These are phyloP conservation scores for Macrobrachium rosenbergii DNA, from an alignment of 1,140 invertebrate species.

Conservation along the genomic window DNA sequence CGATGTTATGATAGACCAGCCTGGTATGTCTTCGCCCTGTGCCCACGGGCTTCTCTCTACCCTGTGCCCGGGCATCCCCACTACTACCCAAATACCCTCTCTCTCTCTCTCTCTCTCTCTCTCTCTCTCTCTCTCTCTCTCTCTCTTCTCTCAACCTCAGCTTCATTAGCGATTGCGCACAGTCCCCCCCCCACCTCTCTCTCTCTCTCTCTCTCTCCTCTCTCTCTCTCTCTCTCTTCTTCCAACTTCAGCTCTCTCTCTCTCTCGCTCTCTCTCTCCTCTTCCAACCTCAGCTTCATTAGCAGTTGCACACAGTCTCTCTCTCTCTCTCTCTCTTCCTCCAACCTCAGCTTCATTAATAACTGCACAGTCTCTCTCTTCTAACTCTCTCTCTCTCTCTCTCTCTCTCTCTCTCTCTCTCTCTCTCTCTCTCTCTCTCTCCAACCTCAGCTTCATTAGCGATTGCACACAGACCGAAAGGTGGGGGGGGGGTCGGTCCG, in stretches of 20 bases:
- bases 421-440: too few relatives aligned
- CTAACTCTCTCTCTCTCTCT: too few relatives aligned
- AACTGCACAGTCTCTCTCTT: too few relatives aligned
- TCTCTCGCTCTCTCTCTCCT: neutral
- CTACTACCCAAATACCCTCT: neutral
- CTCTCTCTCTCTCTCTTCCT: neutral
- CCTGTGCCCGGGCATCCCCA: neutral
- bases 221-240: neutral
- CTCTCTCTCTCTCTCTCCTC: too few relatives aligned
- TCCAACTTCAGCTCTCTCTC: neutral
- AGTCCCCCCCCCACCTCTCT: too few relatives aligned
- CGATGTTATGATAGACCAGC: slow-evolving; percentile 51
- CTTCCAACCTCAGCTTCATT: too few relatives aligned
- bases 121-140: neutral
- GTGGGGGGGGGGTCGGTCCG: too few relatives aligned
- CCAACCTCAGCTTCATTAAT: too few relatives aligned
- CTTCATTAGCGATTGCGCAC: too few relatives aligned
- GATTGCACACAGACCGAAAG: too few relatives aligned
- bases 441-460: too few relatives aligned
- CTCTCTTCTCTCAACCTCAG: neutral
- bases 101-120: neutral
- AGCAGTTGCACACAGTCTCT: neutral
- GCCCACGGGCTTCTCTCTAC: slow-evolving; percentile 2
- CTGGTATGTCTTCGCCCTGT: slow-evolving; percentile 14
- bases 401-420: too few relatives aligned